These are phyloP conservation scores for Palythoa caribaeorum DNA, from an alignment of 92 coral and sea anemone genomes.

Conservation along the genomic window DNA sequence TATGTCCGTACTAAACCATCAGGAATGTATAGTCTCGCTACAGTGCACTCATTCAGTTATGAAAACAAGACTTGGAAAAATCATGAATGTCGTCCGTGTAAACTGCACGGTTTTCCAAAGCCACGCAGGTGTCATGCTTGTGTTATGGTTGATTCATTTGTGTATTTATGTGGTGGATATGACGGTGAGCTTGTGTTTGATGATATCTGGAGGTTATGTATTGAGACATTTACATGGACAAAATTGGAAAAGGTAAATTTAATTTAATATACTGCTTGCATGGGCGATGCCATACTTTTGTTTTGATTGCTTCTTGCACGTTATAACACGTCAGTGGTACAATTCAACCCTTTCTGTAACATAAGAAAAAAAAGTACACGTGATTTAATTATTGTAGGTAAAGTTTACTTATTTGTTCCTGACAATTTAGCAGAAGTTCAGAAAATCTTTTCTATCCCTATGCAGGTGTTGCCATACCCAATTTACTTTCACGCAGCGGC, in stretches of 20 bases:
- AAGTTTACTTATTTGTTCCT: no score
- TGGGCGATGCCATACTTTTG: no score
- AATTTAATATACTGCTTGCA: not conserved
- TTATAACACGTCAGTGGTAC: no score
- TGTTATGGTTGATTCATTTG: conserved; percentile 65
- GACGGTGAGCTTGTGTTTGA: conserved; percentile 74
- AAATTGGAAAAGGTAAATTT: conserved; percentile 58
- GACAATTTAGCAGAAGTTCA: no score
- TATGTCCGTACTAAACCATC: conserved; percentile 69
- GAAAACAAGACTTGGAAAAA: conserved; percentile 62
- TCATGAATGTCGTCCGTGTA: conserved; percentile 67
- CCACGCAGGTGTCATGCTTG: conserved; percentile 95
- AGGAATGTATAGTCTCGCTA: conserved; percentile 64
- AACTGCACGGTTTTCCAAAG: conserved; percentile 76
- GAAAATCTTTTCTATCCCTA: no score
- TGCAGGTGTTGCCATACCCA: conserved; percentile 9
- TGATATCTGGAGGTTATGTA: conserved; percentile 90
- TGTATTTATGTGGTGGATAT: conserved; percentile 90
- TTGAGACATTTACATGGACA: conserved; percentile 78
- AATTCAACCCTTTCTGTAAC: no score
- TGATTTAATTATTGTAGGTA: no score
- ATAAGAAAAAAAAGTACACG: no score
- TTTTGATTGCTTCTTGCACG: no score
- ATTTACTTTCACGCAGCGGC: conserved; percentile 95
- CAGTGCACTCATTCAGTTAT: conserved; percentile 75